Evolutionary conservation across 2,888 invertebrate species (phyloP).

Genomic region (Caenorhabditis sinica): DNA sequence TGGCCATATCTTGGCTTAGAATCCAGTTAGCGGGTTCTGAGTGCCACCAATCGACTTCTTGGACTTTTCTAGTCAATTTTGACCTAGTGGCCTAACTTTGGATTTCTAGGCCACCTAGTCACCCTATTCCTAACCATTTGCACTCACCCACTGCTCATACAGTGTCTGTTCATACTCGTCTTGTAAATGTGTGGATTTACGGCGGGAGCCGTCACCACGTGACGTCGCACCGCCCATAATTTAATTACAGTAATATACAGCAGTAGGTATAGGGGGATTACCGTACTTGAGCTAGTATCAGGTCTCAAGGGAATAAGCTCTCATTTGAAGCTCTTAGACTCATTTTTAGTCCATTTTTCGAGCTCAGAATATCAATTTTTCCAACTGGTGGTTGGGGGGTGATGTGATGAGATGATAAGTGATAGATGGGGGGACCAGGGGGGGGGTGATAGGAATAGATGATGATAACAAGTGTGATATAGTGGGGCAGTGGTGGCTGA

Average conservation of each 20-base stretch:
- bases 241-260: neutral
- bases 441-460: neutral
- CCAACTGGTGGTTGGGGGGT: neutral
- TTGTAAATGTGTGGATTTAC: conserved; percentile 27
- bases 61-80: too few species aligned
- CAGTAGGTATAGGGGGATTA: neutral
- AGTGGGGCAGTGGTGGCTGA: neutral
- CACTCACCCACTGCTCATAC: conserved; percentile 51
- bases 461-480: conserved; percentile 14
- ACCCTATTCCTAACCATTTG: too few species aligned
- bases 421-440: neutral
- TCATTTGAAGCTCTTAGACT: neutral
- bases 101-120: too few species aligned
- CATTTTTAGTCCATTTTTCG: neutral
- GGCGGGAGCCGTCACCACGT: neutral
- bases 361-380: neutral
- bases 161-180: conserved; percentile 44
- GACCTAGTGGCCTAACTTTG: too few species aligned
- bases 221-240: conserved; percentile 44
- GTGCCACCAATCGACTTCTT: too few species aligned
- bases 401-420: neutral
- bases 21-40: too few species aligned
- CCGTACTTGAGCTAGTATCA: neutral
- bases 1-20: too few species aligned
- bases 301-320: too few species aligned